Evolutionary conservation across 2,113 vertebrate species (phyloP).

Genomic region (Coracopsis vasa): DNA sequence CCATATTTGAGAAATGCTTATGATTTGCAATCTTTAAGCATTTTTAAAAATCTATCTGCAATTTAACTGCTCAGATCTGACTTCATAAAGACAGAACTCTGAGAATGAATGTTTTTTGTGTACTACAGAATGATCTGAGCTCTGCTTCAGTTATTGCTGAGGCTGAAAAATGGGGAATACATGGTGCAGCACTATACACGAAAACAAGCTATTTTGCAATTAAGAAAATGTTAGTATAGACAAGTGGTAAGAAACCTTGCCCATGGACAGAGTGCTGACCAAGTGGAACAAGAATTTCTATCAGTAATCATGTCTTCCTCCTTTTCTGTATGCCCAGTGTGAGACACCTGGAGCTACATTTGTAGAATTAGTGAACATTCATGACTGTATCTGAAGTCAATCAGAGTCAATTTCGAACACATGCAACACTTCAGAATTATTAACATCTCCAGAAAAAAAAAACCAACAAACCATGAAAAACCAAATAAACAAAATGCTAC

Average conservation of each 20-base stretch:
- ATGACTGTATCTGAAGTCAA: not conserved
- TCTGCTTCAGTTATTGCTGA: not conserved
- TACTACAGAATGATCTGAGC: not conserved
- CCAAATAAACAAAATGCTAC: rapidly evolving
- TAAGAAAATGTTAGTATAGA: not conserved
- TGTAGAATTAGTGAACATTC: not conserved
- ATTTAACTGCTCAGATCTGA: not conserved
- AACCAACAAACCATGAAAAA: rapidly evolving
- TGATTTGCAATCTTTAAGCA: not conserved
- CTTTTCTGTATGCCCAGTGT: not conserved
- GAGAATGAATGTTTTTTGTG: not conserved
- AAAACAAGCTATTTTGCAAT: not conserved
- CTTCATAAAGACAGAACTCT: not conserved
- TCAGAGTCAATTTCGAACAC: rapidly evolving
- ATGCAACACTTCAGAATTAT: not conserved
- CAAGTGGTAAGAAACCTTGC: not conserved
- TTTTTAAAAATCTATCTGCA: not conserved
- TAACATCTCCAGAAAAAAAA: rapidly evolving
- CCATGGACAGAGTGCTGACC: not conserved
- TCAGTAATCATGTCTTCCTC: not conserved
- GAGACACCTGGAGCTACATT: not conserved
- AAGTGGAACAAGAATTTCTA: not conserved
- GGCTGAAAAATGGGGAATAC: not conserved
- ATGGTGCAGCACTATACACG: not conserved
- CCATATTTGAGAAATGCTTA: not conserved